Evolutionary conservation across 2,113 vertebrate genomes (phyloP).

Genomic region (Siphamia tubifer): DNA sequence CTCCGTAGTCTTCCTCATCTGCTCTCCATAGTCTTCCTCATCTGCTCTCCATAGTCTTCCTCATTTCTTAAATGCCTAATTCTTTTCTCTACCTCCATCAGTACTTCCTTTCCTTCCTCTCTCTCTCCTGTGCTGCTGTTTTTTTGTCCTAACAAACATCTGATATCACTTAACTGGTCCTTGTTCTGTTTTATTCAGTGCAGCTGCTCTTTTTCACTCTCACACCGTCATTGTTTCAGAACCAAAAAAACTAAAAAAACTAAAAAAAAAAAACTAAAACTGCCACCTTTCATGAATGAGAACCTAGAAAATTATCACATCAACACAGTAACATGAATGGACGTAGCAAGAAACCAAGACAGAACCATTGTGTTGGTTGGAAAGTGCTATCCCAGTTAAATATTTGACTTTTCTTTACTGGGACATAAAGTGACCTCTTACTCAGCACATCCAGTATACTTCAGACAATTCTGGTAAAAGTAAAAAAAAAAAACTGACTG

Average conservation of each 20-base stretch:
- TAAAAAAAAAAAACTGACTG: too few relatives aligned
- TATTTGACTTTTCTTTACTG: neutral
- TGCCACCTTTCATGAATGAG: neutral
- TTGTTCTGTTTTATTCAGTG: constrained; percentile 35
- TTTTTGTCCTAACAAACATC: constrained; percentile 50
- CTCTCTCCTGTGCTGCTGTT: neutral
- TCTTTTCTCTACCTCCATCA: neutral
- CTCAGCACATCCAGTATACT: neutral
- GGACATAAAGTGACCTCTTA: neutral
- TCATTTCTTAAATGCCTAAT: neutral
- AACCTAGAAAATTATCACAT: constrained; percentile 8
- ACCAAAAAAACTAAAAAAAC: neutral
- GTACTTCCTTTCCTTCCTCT: neutral
- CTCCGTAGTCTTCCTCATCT: neutral
- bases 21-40: neutral
- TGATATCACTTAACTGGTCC: constrained; percentile 48
- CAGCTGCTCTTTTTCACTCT: constrained; percentile 16
- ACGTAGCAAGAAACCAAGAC: neutral
- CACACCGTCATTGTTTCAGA: neutral
- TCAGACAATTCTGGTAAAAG: neutral
- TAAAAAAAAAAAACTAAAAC: too few relatives aligned
- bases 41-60: neutral
- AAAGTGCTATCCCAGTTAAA: neutral
- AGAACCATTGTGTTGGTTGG: neutral
- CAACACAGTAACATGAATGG: neutral